Evolutionary conservation across 2,888 invertebrate genomes (phyloP), one percentile per base, ranked within the genome.

Genomic region (Antheraea yamamai): DNA sequence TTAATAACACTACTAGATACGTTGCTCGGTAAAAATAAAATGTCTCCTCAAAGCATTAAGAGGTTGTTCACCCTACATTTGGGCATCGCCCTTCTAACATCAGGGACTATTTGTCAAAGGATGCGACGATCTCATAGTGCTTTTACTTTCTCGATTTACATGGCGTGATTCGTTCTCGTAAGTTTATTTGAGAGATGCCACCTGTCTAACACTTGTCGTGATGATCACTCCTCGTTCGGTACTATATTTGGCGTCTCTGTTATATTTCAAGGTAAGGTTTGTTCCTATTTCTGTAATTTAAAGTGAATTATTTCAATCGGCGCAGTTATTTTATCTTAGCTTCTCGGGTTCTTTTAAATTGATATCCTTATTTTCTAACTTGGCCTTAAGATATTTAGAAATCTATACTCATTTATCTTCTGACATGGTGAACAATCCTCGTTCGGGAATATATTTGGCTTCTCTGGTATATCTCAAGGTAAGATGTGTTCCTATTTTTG

Each of bases 11-110:
- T 82, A 84, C 85, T 85, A 87, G 87, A 88, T 85, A 86, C 85
- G 83, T 78, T 83, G 86, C 85, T 87, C 89, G 91, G 92, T 94
- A 94, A 93, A 94, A 94, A 94, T 94, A 94, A 93, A 94, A 90
- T 94, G 93, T 94, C 94, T 91, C 93, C 91, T 88, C 87, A 83
- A 85, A 89, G 91, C 92, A 94, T 94, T 92, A 92, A 91, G 89
- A 94, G 94, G 94, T 94, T 93, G 90, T 94, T 94, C 93, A 94
- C 94, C 94, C 91, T 92, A 85, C 89, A 91, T 91, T 94, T 94
- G 93, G 93, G 92, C 92, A 90, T 90, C 92, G 91, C 90, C 89
- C 91, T 85, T 82, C 82, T 88, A 88, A 89, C 88, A 89, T 83
- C 82, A 86, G 87, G 85, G 87, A 88, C 88, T 89, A 91, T 92